Percentiles rank a stretch among this genome's conserved stretches.
Conservation (phyloP, 2,888 invertebrate genomes). For the Rhorus exstirpatorius region DNA sequence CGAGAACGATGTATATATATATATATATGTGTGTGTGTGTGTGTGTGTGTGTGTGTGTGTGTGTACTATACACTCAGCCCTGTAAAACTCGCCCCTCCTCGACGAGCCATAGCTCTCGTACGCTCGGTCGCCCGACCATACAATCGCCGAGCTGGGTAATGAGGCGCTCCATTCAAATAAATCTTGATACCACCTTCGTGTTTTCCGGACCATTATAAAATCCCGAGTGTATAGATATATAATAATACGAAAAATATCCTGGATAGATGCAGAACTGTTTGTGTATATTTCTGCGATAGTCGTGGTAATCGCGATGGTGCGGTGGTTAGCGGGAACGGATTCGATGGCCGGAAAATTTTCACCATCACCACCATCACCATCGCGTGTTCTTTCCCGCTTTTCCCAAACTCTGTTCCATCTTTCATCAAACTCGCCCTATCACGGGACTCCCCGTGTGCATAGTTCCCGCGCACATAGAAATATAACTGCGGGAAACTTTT, state of each 20-base stretch:
- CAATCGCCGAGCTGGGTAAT: conserved; percentile 84
- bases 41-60: too few species aligned
- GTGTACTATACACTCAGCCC: too few species aligned
- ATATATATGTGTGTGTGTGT: too few species aligned
- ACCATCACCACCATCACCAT: conserved; percentile 64
- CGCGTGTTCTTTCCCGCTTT: conserved; percentile 68
- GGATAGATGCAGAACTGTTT: conserved; percentile 28
- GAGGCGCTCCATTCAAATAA: conserved; percentile 85
- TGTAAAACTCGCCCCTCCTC: conserved; percentile 58
- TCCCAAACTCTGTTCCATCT: conserved; percentile 68
- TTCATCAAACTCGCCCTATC: conserved; percentile 56
- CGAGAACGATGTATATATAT: background rate
- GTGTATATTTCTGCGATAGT: conserved; percentile 18
- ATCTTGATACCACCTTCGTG: conserved; percentile 84
- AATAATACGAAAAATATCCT: conserved; percentile 16
- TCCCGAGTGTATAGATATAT: conserved; percentile 61
- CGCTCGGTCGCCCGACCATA: conserved; percentile 78
- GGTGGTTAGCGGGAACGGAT: too few species aligned
- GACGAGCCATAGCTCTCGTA: conserved; percentile 57
- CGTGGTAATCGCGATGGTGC: conserved; percentile 28
- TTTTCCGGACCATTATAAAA: conserved; percentile 83
- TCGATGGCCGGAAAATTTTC: conserved; percentile 75
- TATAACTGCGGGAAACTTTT: conserved; percentile 43
- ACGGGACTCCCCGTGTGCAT: conserved; percentile 29
- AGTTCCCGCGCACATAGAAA: conserved; percentile 57